phyloP scores from a whole-genome alignment of 2,113 vertebrate genomes.

The Zosterops lateralis region DNA sequence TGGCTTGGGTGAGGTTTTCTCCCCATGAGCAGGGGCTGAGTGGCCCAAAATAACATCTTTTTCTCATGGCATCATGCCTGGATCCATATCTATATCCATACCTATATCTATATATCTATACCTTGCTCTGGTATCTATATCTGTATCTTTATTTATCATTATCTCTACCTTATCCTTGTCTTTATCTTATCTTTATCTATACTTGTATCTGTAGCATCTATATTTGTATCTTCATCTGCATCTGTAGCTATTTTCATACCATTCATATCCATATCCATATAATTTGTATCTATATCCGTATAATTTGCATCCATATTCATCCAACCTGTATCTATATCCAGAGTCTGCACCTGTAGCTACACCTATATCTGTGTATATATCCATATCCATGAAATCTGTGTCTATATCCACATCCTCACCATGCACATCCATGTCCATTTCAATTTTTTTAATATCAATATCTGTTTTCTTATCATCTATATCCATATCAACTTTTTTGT shows the following conservation, averaged over 20 bases:
- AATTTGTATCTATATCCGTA: neutral
- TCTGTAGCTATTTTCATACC: neutral
- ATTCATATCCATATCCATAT: neutral
- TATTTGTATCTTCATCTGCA: neutral
- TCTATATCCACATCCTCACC: neutral
- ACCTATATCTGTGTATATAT: neutral
- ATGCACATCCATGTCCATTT: neutral
- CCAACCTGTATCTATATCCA: too few relatives aligned
- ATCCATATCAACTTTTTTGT: neutral
- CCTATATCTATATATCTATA: neutral
- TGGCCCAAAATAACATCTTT: neutral
- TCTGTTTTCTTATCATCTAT: neutral
- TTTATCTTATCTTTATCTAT: neutral
- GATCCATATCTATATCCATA: neutral
- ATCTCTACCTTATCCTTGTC: neutral
- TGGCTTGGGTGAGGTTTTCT: neutral
- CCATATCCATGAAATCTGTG: neutral
- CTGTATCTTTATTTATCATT: neutral
- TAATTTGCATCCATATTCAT: neutral
- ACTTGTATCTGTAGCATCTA: neutral
- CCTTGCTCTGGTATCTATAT: neutral
- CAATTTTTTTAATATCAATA: neutral
- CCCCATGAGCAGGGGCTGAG: neutral
- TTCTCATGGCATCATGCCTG: neutral
- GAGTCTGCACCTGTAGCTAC: neutral